Base-by-base conservation (phyloP, 2,113 vertebrate species). In the Myiagra hebetior region DNA sequence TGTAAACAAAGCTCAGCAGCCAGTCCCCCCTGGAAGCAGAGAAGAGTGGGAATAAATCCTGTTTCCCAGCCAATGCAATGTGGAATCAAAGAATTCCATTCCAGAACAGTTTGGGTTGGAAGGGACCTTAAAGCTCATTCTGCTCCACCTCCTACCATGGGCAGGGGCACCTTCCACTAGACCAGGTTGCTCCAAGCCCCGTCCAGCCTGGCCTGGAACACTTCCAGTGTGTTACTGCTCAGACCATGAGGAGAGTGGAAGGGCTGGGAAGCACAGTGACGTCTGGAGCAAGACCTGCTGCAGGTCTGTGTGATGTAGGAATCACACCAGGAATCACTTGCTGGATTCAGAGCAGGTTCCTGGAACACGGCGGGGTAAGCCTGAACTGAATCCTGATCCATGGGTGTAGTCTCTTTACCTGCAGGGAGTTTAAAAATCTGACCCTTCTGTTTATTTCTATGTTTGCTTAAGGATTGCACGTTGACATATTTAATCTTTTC, bases 1-100 rank as follows among this genome's bases (percentile, higher is more conserved):
- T 98, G 97, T 99, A 99, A n/a, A 99, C 98, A 79, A 98, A 99
- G 22, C 99, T 95, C 96, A 99, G 98, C 60, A 99, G 98, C 99
- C 99, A 99, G 96, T 99, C 99, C 6, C 99, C 99, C 95, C 99
- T 99, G 97, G 37, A 13, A 86, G n/a, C 76, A 50, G 69, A 95
- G 82, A 82, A 60, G 24, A 73, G 16, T 0, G 2, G 35, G 53
- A 85, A 41, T 63, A 72, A 88, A 60, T 52, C 39, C n/a, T 23
- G 7, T 23, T 72, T n/a, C 12, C 47, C 30, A 64, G 50, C 6
- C 27, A 39, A 11, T 3, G 21, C 8, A 35, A 11, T 4, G 35
- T 27, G 57, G 31, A 76, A 46, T 39, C 55, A 42, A 35, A 77
- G 35, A 77, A 56, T 56, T 60, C 55, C 26, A 41, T 47, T 59